Percentiles rank a stretch among this genome's conserved stretches.
These are phyloP conservation scores for Pluvianellus socialis DNA, from an alignment of 2,113 vertebrate species.

Conservation along the genomic window DNA sequence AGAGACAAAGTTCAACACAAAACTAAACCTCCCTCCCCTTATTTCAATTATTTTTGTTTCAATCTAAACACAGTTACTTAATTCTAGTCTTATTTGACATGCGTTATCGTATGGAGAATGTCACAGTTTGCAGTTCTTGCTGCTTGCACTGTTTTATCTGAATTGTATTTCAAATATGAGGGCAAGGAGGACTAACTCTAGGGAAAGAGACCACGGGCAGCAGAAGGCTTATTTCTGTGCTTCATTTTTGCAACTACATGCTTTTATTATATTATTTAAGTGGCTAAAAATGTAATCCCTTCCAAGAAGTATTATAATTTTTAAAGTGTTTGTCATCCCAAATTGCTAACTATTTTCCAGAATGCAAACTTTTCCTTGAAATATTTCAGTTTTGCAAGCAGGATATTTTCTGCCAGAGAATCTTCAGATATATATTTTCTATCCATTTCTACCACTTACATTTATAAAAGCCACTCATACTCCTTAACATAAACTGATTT, in stretches of 20 bases:
- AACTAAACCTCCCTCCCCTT: background rate
- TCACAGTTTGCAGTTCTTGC: background rate
- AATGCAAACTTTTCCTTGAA: background rate
- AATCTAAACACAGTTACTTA: background rate
- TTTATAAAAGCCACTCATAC: background rate
- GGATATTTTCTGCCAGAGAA: background rate
- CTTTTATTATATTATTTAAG: background rate
- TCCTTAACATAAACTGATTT: background rate
- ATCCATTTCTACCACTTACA: background rate
- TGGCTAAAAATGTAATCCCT: background rate
- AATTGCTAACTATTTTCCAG: background rate
- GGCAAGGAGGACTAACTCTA: background rate
- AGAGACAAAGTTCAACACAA: background rate
- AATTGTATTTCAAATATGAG: background rate
- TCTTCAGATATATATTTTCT: background rate
- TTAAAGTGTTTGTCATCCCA: background rate
- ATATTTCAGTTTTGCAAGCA: background rate
- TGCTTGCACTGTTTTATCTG: background rate
- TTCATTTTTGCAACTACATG: background rate
- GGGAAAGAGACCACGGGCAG: background rate
- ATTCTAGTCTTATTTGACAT: background rate
- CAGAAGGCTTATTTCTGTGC: background rate
- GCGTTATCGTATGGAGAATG: background rate
- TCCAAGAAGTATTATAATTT: background rate
- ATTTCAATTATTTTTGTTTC: background rate